Base-by-base conservation (phyloP, 2,797 vertebrate genomes). In the Pristis pectinata region DNA sequence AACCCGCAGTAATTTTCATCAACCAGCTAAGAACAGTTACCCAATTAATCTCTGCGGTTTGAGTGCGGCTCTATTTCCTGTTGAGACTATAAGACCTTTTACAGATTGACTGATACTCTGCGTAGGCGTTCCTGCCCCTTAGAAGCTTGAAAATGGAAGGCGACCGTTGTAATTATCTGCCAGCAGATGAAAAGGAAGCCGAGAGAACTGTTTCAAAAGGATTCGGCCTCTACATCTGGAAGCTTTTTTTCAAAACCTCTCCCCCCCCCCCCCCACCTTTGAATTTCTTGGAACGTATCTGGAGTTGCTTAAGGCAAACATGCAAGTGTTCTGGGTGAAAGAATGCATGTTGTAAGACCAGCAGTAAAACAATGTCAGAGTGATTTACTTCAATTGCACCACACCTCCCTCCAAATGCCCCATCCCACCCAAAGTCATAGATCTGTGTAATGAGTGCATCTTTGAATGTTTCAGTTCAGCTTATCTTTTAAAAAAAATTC, bases 201-300 rank as follows among this genome's bases (percentile, higher is more conserved):
- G 95, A 95, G 95, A 95, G 96, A 97, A 96, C 96, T 95, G 95
- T 96, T 96, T 96, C 95, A 95, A 96, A 96, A 95, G 96, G 95
- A 96, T 97, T 96, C 95, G 95, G 95, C 94, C 95, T 95, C 96
- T 95, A 97, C 97, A 97, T 97, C 97, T 97, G 97, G 97, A 97
- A 97, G 96, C 96, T 96, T 96, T 97, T 97, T 97, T 74, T 93
- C 74, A 41, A 70, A 24, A 70, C 10, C 11, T 44, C 15, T 4
- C 70, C 27, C 70, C 70, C 24, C 5, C 80, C 6, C 44, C 44
- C 53, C 15, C 56, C 15, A 64, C 2, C 37, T 70, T 19, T 13
- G 72, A 94, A 94, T 74, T 93, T 93, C 92, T 74, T 74, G 92
- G 37, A 93, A 64, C 27, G 24, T 53, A 94, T 94, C 92, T 94